Percentiles rank a stretch among this genome's conserved stretches.
These are phyloP conservation scores for Apus apus DNA, from an alignment of 2,113 vertebrate species.

Conservation along the genomic window DNA sequence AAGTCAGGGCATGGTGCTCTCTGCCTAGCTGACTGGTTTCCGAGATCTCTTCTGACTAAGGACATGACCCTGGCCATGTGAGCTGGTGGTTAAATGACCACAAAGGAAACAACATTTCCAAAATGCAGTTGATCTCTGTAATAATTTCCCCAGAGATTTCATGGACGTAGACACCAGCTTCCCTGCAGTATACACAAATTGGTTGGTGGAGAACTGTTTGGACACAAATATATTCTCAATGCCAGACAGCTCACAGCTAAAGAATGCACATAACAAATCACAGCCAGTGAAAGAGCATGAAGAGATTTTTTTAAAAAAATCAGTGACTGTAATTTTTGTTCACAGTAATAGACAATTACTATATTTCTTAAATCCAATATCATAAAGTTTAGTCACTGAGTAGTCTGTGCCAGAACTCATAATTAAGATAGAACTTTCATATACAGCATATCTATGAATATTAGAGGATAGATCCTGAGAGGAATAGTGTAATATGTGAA, in stretches of 20 bases:
- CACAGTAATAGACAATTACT: neutral
- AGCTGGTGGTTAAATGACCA: neutral
- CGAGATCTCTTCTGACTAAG: neutral
- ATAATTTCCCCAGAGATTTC: neutral
- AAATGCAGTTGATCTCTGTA: neutral
- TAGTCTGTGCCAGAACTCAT: neutral
- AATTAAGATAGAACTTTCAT: conserved; percentile 4
- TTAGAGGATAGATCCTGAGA: neutral
- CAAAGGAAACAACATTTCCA: neutral
- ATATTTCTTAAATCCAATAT: neutral
- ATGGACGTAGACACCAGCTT: neutral
- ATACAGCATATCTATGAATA: neutral
- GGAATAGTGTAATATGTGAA: neutral
- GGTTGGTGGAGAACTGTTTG: neutral
- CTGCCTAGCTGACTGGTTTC: neutral
- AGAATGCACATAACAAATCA: neutral
- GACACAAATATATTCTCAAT: neutral
- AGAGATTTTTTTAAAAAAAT: neutral
- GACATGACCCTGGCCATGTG: neutral
- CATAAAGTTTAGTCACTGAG: neutral
- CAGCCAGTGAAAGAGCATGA: neutral
- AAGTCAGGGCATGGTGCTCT: neutral
- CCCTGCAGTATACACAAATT: neutral
- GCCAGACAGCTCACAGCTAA: neutral
- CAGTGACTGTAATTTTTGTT: neutral